Conservation (phyloP, 2,797 vertebrate genomes). For the Ptychobarbus kaznakovi region DNA sequence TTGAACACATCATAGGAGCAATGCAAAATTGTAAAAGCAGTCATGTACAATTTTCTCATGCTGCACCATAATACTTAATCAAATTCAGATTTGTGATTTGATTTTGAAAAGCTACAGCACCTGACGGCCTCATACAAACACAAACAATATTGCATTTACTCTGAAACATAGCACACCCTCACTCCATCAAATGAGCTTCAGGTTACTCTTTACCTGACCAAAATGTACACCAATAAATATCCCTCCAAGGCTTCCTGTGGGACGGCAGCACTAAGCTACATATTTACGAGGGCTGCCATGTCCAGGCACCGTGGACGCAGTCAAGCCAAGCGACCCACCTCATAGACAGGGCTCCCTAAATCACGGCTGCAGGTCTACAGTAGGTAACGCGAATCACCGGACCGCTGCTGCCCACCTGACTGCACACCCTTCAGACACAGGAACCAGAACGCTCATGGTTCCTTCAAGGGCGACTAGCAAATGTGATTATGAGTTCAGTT, state of each 20-base stretch:
- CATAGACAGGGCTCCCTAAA: constrained; percentile 50
- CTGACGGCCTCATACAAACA: background rate
- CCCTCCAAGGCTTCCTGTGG: background rate
- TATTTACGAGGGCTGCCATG: constrained; percentile 53
- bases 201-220: background rate
- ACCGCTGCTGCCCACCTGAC: background rate
- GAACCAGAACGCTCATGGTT: constrained; percentile 3
- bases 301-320: constrained; percentile 30
- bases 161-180: background rate
- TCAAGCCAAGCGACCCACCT: constrained; percentile 34
- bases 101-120: constrained; percentile 8
- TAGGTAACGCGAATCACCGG: constrained; percentile 32
- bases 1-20: background rate
- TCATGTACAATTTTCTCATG: background rate
- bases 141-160: background rate
- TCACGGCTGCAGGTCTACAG: constrained; percentile 41
- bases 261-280: constrained; percentile 19
- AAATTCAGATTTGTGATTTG: background rate
- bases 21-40: background rate
- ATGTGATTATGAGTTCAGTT: background rate
- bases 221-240: constrained; percentile 37
- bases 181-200: background rate
- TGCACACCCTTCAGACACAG: background rate
- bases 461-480: background rate
- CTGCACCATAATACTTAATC: background rate